phyloP scores from a whole-genome alignment of 2,113 vertebrate genomes.

The Mastomys natalensis region DNA sequence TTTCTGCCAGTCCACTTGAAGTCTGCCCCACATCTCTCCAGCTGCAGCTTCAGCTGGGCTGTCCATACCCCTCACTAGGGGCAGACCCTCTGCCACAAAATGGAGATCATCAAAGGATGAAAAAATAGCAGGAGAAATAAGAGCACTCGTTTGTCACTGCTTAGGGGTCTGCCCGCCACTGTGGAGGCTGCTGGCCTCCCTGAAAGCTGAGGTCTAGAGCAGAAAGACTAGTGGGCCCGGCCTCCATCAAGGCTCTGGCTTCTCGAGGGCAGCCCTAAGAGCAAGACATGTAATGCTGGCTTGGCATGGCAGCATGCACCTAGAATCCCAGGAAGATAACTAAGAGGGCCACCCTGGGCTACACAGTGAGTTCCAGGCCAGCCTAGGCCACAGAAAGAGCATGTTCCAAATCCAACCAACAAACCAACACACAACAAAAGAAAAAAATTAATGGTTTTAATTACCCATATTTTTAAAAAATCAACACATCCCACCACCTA shows the following conservation, averaged over 20 bases:
- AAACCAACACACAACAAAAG: not conserved
- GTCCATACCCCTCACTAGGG: too few species aligned
- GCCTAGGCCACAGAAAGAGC: not conserved
- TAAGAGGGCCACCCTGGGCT: not conserved
- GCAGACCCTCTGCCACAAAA: not conserved
- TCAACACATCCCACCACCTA: not conserved
- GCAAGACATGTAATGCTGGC: too few species aligned
- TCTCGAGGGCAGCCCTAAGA: accelerated
- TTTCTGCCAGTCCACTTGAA: accelerated
- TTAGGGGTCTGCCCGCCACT: not conserved
- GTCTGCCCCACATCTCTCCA: not conserved
- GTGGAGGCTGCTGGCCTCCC: not conserved
- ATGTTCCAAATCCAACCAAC: not conserved
- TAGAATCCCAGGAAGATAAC: not conserved
- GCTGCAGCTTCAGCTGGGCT: not conserved
- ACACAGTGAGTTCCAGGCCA: not conserved
- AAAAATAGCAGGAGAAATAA: not conserved
- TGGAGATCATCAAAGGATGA: not conserved
- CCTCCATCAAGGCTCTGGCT: not conserved
- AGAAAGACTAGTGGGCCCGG: accelerated
- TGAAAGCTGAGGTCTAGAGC: accelerated
- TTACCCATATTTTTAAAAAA: not conserved
- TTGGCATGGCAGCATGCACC: not conserved
- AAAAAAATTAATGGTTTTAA: not conserved
- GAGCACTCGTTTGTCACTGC: accelerated